phyloP scores from a whole-genome alignment of 2,113 vertebrate genomes.

The Silurus glanis region DNA sequence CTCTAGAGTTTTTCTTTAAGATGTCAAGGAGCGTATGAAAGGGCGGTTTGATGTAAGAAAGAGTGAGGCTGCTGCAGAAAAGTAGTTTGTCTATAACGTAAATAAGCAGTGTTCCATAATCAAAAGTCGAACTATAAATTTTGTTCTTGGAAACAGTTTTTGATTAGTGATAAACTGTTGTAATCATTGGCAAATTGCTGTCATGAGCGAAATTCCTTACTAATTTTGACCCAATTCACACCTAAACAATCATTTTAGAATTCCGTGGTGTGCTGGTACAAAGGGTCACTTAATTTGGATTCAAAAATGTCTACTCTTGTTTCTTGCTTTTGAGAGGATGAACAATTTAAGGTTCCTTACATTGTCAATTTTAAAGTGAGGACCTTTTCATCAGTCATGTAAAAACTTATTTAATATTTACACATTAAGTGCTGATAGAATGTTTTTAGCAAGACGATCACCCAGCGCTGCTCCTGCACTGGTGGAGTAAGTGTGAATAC shows the following conservation, averaged over 20 bases:
- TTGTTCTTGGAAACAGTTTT: background rate
- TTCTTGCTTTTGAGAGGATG: background rate
- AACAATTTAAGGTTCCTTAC: background rate
- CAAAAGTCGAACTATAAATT: background rate
- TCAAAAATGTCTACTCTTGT: background rate
- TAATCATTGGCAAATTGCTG: background rate
- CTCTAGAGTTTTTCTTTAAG: background rate
- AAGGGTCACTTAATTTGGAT: background rate
- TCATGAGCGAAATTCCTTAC: background rate
- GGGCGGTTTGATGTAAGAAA: background rate
- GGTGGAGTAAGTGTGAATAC: slow-evolving; percentile 38
- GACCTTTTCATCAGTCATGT: background rate
- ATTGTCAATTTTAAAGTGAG: background rate
- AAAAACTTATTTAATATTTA: background rate
- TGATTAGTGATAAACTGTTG: background rate
- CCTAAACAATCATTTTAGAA: background rate
- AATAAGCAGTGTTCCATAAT: background rate
- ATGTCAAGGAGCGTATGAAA: background rate
- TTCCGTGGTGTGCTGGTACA: background rate
- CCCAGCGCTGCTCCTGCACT: slow-evolving; percentile 54
- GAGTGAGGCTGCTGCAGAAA: background rate
- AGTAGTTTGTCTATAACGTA: background rate
- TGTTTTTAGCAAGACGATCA: slow-evolving; percentile 45
- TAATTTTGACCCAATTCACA: too few species aligned
- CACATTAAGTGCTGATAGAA: background rate